Evolutionary conservation across 2,797 vertebrate genomes (phyloP).

Genomic region (Smutsia temminckii): DNA sequence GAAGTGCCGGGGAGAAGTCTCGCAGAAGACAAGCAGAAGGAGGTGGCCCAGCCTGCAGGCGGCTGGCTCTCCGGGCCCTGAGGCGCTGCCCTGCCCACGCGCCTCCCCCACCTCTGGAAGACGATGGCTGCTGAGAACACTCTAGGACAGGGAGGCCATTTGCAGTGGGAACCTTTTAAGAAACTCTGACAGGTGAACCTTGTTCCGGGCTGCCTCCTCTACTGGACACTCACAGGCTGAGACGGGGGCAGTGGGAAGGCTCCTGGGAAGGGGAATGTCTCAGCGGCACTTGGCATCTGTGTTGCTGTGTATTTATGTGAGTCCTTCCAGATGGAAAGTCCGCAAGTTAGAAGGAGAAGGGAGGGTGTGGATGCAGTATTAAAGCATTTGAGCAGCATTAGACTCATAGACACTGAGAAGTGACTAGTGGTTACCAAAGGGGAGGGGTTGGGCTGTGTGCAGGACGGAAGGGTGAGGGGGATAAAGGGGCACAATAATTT

Average conservation of each 20-base stretch:
- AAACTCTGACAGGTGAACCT: not conserved
- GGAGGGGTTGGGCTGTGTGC: no score
- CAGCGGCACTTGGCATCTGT: no score
- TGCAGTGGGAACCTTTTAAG: not conserved
- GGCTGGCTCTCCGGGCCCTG: no score
- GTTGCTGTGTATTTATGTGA: fast-evolving
- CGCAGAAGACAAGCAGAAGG: not conserved
- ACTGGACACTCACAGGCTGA: not conserved
- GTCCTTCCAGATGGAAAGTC: no score
- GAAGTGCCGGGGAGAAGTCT: no score
- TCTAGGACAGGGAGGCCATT: not conserved
- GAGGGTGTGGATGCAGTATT: fast-evolving
- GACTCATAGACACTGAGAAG: no score
- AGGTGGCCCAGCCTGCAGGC: fast-evolving
- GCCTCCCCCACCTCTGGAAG: not conserved
- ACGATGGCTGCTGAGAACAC: no score
- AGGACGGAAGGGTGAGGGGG: no score
- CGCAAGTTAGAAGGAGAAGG: not conserved
- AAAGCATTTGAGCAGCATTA: not conserved
- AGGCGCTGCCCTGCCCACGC: not conserved
- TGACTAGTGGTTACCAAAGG: no score
- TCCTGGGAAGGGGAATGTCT: not conserved
- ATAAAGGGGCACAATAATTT: no score
- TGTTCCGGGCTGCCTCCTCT: not conserved
- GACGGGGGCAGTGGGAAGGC: not conserved